These are phyloP conservation scores for Sinotaia quadrata DNA, from an alignment of 2,888 invertebrate species.

Conservation along the genomic window DNA sequence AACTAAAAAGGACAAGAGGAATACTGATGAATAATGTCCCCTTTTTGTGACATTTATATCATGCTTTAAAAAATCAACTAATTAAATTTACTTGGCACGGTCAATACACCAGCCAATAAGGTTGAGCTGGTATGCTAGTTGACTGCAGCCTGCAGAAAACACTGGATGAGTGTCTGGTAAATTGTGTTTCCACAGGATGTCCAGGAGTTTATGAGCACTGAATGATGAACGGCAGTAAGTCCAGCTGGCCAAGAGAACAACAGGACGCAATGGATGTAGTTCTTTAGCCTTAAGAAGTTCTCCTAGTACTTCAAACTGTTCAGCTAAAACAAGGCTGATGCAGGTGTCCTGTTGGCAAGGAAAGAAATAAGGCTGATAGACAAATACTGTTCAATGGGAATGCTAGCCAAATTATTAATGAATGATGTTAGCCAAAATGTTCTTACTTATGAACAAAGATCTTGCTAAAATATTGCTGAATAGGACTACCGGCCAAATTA, in stretches of 20 bases:
- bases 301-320: constrained; percentile 55
- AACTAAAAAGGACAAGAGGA: no score
- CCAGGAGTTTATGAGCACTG: constrained; percentile 57
- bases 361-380: no score
- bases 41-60: no score
- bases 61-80: no score
- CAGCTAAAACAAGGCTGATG: constrained; percentile 55
- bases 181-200: constrained; percentile 56
- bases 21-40: no score
- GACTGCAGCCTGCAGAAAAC: constrained; percentile 57
- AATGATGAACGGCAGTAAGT: constrained; percentile 54
- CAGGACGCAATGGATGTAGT: constrained; percentile 60
- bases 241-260: constrained; percentile 66
- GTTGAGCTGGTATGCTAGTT: constrained; percentile 64
- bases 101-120: constrained; percentile 68
- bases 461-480: no score
- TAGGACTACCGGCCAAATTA: no score
- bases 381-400: no score
- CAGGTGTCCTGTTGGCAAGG: constrained; percentile 62
- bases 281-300: constrained; percentile 57
- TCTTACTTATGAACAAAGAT: no score
- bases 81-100: constrained; percentile 58
- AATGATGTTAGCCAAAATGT: no score
- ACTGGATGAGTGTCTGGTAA: constrained; percentile 42
- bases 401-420: no score